These are phyloP conservation scores for Diorhabda carinulata DNA, from an alignment of 1,140 invertebrate species.

Conservation along the genomic window DNA sequence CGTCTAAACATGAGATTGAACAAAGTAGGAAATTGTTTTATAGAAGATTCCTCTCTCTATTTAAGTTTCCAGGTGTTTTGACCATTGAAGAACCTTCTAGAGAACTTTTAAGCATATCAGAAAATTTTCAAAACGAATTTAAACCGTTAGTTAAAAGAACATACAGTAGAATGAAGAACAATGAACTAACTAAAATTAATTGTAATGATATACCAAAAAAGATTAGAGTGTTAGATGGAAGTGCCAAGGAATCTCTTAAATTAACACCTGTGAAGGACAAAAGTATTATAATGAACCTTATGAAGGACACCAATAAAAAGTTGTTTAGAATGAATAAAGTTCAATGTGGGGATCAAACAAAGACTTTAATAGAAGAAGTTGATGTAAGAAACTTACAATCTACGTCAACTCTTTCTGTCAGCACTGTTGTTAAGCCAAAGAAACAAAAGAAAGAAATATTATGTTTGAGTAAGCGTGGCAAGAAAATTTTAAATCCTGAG, in stretches of 20 bases:
- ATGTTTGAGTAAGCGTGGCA: too few relatives aligned
- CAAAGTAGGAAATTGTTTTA: slow-evolving; percentile 22
- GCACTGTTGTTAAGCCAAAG: too few relatives aligned
- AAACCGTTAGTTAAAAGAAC: neutral
- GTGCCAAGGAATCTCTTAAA: neutral
- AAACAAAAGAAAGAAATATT: too few relatives aligned
- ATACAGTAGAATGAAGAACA: slow-evolving; percentile 6
- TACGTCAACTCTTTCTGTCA: too few relatives aligned
- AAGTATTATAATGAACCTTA: slow-evolving; percentile 8
- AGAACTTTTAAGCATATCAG: neutral
- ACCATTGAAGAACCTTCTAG: slow-evolving; percentile 22
- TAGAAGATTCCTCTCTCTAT: slow-evolving; percentile 24
- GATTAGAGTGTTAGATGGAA: neutral
- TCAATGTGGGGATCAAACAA: neutral
- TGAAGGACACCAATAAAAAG: slow-evolving; percentile 14
- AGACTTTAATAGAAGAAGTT: slow-evolving; percentile 8
- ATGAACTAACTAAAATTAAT: too few relatives aligned
- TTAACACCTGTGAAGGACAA: slow-evolving; percentile 7
- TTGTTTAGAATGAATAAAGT: slow-evolving; percentile 7
- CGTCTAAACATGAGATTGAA: neutral
- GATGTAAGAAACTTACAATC: neutral
- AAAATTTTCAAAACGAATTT: neutral
- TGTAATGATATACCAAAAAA: neutral
- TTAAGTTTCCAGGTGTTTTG: slow-evolving; percentile 29
- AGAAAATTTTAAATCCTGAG: too few relatives aligned